Conservation (phyloP, 2,113 vertebrate genomes). For the Ailuropoda melanoleuca region DNA sequence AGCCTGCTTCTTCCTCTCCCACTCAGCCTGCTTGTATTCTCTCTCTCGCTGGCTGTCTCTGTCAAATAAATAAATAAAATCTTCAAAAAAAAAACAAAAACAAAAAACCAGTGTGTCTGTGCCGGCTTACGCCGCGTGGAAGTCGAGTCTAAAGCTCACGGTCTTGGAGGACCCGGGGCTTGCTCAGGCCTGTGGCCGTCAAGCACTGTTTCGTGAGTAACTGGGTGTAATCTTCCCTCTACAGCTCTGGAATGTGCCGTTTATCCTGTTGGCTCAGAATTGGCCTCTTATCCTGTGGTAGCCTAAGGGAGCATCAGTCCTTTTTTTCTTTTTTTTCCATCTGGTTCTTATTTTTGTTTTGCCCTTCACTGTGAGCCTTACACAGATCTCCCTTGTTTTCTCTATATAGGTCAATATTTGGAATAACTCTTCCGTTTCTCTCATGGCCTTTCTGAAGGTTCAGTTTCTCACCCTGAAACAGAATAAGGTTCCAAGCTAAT, state of each 20-base stretch:
- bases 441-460: not conserved
- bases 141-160: not conserved
- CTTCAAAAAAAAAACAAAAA: too few relatives aligned
- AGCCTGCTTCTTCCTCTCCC: too few relatives aligned
- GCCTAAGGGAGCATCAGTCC: not conserved
- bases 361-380: not conserved
- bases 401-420: not conserved
- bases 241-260: not conserved
- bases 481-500: not conserved
- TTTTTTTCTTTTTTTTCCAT: not conserved
- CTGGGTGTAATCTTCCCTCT: not conserved
- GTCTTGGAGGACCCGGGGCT: not conserved
- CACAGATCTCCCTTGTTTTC: not conserved
- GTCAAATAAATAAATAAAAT: too few relatives aligned
- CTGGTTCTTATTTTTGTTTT: not conserved
- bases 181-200: not conserved
- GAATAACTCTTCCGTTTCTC: not conserved
- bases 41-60: too few relatives aligned
- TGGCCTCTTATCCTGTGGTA: not conserved
- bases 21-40: too few relatives aligned
- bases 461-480: not conserved
- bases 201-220: not conserved
- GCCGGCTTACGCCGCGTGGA: not conserved
- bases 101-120: not conserved
- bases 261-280: not conserved